Conservation (phyloP, 2,797 vertebrate genomes). For the Apogon hyalosoma region DNA sequence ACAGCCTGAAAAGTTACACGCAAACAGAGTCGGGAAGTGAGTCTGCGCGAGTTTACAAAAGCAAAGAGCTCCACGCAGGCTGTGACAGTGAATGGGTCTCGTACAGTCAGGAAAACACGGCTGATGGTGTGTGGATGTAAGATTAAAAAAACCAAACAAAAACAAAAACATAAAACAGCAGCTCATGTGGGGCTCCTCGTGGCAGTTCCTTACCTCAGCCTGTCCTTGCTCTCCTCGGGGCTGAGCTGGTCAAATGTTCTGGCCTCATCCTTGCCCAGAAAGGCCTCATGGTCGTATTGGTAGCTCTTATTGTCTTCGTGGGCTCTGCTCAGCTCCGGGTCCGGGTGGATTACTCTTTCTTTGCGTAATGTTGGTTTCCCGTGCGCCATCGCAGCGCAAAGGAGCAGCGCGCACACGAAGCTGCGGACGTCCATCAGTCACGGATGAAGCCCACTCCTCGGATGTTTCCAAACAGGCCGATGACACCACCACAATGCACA, state of each 20-base stretch:
- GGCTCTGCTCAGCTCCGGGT: conserved; percentile 81
- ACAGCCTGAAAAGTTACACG: conserved; percentile 37
- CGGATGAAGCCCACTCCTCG: neutral
- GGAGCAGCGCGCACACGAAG: conserved; percentile 67
- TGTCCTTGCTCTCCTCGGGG: conserved; percentile 92
- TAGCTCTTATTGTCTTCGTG: conserved; percentile 91
- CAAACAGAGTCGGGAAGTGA: conserved; percentile 13
- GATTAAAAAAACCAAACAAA: too few species aligned
- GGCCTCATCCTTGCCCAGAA: conserved; percentile 94
- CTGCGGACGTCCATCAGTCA: conserved; percentile 74
- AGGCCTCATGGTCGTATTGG: conserved; percentile 96
- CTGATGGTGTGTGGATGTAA: neutral
- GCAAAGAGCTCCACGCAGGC: neutral
- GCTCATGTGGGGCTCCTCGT: neutral
- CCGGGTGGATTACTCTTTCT: conserved; percentile 86
- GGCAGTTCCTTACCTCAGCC: conserved; percentile 87
- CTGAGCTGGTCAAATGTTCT: conserved; percentile 95
- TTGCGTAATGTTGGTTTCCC: conserved; percentile 91
- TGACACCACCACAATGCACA: conserved; percentile 22
- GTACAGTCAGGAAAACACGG: neutral
- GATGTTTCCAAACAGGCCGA: conserved; percentile 38
- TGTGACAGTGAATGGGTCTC: conserved; percentile 1
- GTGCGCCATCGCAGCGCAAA: conserved; percentile 68
- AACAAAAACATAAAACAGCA: too few species aligned
- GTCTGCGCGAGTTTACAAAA: conserved; percentile 34